These are phyloP conservation scores for Bacillus rossius DNA, from an alignment of 1,140 invertebrate genomes.

Conservation along the genomic window DNA sequence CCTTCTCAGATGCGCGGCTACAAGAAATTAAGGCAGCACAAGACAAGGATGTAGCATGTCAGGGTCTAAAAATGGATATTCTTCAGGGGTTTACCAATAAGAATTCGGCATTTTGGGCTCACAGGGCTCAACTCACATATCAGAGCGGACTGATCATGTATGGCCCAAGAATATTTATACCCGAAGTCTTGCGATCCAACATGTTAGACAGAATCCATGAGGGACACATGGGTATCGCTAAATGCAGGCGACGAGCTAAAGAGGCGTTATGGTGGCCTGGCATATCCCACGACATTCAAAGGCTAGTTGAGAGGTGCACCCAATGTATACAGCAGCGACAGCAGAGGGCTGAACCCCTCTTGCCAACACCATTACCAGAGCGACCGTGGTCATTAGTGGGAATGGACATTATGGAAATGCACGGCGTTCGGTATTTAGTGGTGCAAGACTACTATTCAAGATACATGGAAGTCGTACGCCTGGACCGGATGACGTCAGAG, in stretches of 20 bases:
- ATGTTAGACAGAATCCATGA: conserved; percentile 3
- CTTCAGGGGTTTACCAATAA: not conserved
- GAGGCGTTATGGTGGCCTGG: not conserved
- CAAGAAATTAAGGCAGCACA: not conserved
- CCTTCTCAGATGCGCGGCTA: not conserved
- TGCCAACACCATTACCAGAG: not conserved
- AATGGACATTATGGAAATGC: not conserved
- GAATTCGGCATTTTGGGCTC: not conserved
- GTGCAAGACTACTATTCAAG: not conserved
- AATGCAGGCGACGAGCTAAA: conserved; percentile 1
- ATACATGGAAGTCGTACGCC: not conserved
- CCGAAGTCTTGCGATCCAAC: not conserved
- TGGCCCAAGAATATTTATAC: not conserved
- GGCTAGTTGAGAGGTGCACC: not conserved
- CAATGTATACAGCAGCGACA: not conserved
- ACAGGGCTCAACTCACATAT: not conserved
- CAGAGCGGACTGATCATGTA: not conserved
- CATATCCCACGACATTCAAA: not conserved
- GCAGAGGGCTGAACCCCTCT: not conserved
- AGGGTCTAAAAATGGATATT: not conserved
- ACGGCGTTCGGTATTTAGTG: not conserved
- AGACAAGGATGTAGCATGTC: not conserved
- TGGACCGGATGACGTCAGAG: not conserved
- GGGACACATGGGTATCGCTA: not conserved
- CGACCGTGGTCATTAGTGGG: not conserved